A percentile compares a stretch with the other conserved stretches of the same genome.
phyloP scores from a whole-genome alignment of 2,888 invertebrate genomes.

The Drosophila stalkeri region DNA sequence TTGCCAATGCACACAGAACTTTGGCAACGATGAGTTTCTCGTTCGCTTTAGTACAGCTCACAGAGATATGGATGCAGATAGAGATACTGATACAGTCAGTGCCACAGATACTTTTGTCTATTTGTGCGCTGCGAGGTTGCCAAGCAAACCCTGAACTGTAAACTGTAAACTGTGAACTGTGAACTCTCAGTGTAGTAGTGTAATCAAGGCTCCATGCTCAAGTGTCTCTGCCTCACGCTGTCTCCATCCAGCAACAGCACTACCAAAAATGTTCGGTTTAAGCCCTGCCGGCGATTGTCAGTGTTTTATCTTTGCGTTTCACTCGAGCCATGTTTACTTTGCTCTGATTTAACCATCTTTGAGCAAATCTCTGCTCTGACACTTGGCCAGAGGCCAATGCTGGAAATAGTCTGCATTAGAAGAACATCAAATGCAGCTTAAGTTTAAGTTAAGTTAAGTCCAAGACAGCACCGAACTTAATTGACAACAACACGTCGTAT shows the following conservation, averaged over 20 bases:
- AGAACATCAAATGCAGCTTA: constrained; percentile 13
- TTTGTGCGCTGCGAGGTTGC: constrained; percentile 48
- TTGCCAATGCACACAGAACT: constrained; percentile 75
- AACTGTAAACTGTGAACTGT: constrained; percentile 26
- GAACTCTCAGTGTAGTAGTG: constrained; percentile 18
- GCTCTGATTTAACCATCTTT: constrained; percentile 24
- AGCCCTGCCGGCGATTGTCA: constrained; percentile 44
- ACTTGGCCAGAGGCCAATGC: constrained; percentile 22
- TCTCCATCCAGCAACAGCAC: constrained; percentile 11
- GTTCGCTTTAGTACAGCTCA: constrained; percentile 26
- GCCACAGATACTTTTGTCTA: constrained; percentile 30
- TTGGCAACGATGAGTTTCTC: constrained; percentile 52
- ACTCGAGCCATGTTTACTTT: constrained; percentile 14
- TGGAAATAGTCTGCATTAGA: constrained; percentile 26
- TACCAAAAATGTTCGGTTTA: constrained; percentile 49
- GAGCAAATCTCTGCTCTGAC: constrained; percentile 29
- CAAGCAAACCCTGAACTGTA: constrained; percentile 62
- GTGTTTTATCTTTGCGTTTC: constrained; percentile 30
- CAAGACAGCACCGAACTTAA: constrained; percentile 7
- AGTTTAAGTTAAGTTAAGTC: neutral
- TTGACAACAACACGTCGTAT: constrained; percentile 23
- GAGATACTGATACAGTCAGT: constrained; percentile 8
- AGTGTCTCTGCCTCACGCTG: constrained; percentile 23
- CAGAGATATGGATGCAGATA: constrained; percentile 15
- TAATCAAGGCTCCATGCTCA: constrained; percentile 52